Conservation (phyloP, 2,888 invertebrate species). For the Noctuana brunneofusca region DNA sequence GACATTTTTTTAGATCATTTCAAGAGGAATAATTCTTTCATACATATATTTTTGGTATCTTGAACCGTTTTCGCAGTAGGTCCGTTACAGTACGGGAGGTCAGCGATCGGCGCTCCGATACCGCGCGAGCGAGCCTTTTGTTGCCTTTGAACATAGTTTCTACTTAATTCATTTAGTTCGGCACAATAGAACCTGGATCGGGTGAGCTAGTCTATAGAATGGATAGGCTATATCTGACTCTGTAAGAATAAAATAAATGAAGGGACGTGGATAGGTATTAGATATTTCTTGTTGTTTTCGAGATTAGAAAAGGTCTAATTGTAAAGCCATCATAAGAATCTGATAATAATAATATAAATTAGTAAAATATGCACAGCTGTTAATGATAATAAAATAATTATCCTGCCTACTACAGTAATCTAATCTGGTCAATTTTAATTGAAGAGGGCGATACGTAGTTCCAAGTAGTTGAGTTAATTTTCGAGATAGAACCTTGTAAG, state of each 20-base stretch:
- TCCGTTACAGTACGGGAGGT: constrained; percentile 20
- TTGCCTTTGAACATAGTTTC: constrained; percentile 26
- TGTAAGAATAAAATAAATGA: too few species aligned
- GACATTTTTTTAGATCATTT: too few species aligned
- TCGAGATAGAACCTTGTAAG: constrained; percentile 44
- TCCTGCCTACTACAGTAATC: constrained; percentile 30
- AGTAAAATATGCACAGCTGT: too few species aligned
- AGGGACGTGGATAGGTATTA: too few species aligned
- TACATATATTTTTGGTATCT: too few species aligned
- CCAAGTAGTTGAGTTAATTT: constrained; percentile 37
- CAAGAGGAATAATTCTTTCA: too few species aligned
- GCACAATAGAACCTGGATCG: constrained; percentile 37
- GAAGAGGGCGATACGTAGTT: constrained; percentile 39
- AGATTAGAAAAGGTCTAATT: too few species aligned
- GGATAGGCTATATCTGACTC: too few species aligned
- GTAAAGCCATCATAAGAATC: too few species aligned
- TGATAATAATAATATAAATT: too few species aligned
- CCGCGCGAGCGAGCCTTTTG: constrained; percentile 6
- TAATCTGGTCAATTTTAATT: constrained; percentile 47
- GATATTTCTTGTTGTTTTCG: too few species aligned
- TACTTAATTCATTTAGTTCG: constrained; percentile 20
- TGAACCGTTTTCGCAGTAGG: constrained; percentile 15
- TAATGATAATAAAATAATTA: neutral
- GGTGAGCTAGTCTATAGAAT: neutral
- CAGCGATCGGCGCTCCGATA: constrained; percentile 25